These are phyloP conservation scores for Cylindroiulus punctatus DNA, from an alignment of 2,888 invertebrate genomes.

Conservation along the genomic window DNA sequence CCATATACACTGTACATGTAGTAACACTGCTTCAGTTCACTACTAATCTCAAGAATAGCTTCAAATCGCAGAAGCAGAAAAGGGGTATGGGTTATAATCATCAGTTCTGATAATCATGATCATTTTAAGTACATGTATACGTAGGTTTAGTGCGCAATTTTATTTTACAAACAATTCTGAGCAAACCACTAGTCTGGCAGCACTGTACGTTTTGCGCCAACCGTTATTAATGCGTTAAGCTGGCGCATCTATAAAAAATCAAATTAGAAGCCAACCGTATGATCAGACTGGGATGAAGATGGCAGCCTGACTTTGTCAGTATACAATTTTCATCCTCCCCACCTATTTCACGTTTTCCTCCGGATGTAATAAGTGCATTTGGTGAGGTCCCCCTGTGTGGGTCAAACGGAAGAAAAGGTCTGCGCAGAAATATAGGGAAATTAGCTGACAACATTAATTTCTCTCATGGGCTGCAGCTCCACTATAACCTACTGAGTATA, in stretches of 20 bases:
- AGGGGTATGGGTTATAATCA: too few relatives aligned
- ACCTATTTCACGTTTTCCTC: constrained; percentile 22
- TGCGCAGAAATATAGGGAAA: constrained; percentile 37
- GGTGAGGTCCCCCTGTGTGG: background rate
- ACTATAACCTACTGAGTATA: constrained; percentile 31
- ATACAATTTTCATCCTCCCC: constrained; percentile 25
- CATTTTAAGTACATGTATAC: background rate
- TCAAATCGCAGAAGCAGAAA: background rate
- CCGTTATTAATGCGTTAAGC: background rate
- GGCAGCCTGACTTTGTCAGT: background rate
- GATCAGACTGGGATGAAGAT: constrained; percentile 29
- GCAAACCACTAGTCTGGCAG: background rate
- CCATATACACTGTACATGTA: too few relatives aligned
- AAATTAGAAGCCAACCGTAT: background rate
- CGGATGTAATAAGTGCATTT: constrained; percentile 41
- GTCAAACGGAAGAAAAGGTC: constrained; percentile 47
- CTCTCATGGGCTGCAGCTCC: constrained; percentile 36
- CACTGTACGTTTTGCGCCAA: background rate
- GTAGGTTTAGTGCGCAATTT: background rate
- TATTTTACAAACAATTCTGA: background rate
- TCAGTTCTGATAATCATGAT: too few relatives aligned
- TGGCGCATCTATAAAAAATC: background rate
- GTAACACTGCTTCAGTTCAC: too few relatives aligned
- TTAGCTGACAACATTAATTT: constrained; percentile 37
- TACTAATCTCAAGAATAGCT: background rate